phyloP scores from a whole-genome alignment of 1,140 invertebrate species.

The Brevipalpus yothersi region DNA sequence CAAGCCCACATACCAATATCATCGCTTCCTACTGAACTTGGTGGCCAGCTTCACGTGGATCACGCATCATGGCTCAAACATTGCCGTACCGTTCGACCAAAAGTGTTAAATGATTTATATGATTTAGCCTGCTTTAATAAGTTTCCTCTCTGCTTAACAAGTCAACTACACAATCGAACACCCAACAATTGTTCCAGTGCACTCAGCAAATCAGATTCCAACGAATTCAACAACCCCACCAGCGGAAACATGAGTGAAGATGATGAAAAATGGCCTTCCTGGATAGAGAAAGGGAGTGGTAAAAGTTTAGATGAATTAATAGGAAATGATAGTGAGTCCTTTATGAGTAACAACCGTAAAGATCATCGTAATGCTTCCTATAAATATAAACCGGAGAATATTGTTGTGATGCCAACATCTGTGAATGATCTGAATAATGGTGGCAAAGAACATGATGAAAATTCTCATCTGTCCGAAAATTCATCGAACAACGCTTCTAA shows the following conservation, averaged over 20 bases:
- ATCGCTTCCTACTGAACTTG: slow-evolving; percentile 56
- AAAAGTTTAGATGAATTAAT: background rate
- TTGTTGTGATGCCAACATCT: background rate
- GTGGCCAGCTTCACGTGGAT: slow-evolving; percentile 55
- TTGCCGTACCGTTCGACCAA: slow-evolving; percentile 30
- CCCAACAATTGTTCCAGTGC: background rate
- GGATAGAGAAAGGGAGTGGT: background rate
- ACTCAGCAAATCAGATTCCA: background rate
- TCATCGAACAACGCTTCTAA: background rate
- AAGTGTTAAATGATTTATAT: slow-evolving; percentile 25
- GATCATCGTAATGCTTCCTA: background rate
- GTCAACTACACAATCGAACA: background rate
- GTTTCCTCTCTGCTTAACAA: background rate
- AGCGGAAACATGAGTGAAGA: slow-evolving; percentile 1
- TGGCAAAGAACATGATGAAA: background rate
- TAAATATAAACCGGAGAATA: slow-evolving; percentile 1
- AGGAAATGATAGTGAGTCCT: background rate
- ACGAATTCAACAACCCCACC: background rate
- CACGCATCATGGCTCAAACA: slow-evolving; percentile 64
- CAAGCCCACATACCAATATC: slow-evolving; percentile 30
- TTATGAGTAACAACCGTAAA: no score
- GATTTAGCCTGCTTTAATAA: slow-evolving; percentile 8
- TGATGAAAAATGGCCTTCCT: background rate
- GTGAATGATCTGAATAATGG: background rate
- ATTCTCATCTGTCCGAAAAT: background rate